Base-by-base conservation (phyloP, 2,888 invertebrate species). In the Sinopyrophorus schimmeli region DNA sequence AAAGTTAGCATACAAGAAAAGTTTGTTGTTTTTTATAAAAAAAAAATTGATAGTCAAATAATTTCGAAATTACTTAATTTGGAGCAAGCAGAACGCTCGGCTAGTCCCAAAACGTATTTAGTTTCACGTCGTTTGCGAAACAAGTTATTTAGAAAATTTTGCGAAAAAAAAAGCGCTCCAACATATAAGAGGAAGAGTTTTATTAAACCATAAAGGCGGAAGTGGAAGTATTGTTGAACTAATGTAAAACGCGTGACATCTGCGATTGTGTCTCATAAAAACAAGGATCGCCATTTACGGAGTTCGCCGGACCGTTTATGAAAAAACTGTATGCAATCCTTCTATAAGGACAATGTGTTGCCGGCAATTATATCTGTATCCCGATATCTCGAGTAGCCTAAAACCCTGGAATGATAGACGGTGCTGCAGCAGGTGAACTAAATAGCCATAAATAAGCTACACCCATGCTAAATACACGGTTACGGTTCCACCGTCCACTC, bases 341-440 rank as follows among this genome's bases (percentile, higher is more conserved):
- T 63, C 65, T 61, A 63, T 64, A 65, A 65, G 65, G 64, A 67
- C 67, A 66, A 67, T 66, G 64, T 68, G 69, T 69, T 67, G 67
- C 67, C 60, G 60, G 67, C 69, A 67, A 66, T 68, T 67, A 68
- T 67, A 64, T 65, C 64, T 64, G 68, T 67, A 66, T 68, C 64
- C 59, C 61, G 61, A 63, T 63, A 63, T 62, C 63, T 63, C 54
- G 61, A 62, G 60, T 58, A 51, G 54, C 51, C 55, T 49, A 50
- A 57, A 55, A 57, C 54, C 58, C 50, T 31, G 55, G 53, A 52
- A 66, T 68, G 68, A 68, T 67, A 64, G 66, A 67, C 67, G 66
- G 58, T 60, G 59, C 58, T 63, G 65, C 62, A 64, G 65, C 67
- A 67, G 67, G 68, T 67, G 68, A 67, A 64, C 63, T 60, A 65